phyloP scores from a whole-genome alignment of 2,113 vertebrate species.

The Aptenodytes patagonicus region DNA sequence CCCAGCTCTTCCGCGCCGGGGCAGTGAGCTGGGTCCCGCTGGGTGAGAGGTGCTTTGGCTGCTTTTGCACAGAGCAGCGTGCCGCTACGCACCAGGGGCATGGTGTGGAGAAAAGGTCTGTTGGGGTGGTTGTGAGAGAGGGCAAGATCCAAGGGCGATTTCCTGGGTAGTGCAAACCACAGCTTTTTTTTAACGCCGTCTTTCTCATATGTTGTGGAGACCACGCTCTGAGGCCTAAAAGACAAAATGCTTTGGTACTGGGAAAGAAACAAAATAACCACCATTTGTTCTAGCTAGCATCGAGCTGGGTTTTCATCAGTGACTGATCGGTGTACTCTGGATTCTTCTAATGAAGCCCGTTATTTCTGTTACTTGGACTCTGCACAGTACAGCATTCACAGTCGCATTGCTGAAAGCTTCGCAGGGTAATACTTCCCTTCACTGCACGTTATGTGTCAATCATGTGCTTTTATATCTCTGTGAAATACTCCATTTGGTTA shows the following conservation, averaged over 20 bases:
- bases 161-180: background rate
- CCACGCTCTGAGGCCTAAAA: background rate
- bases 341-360: slow-evolving; percentile 34
- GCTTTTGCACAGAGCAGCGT: background rate
- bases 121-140: background rate
- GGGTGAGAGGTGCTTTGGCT: background rate
- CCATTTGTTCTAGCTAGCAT: background rate
- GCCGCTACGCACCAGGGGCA: accelerated
- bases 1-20: background rate
- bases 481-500: slow-evolving; percentile 38
- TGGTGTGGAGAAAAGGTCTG: background rate
- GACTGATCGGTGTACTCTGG: background rate
- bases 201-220: background rate
- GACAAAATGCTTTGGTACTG: background rate
- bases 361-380: slow-evolving; percentile 35
- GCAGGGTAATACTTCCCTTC: slow-evolving; percentile 5
- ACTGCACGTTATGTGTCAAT: slow-evolving; percentile 28
- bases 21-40: background rate
- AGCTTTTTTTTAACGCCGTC: background rate
- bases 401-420: slow-evolving; percentile 23
- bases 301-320: background rate
- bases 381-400: background rate
- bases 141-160: background rate
- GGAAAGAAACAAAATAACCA: background rate
- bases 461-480: slow-evolving; percentile 27